phyloP scores from a whole-genome alignment of 2,113 vertebrate species.

The Ailuropoda melanoleuca region DNA sequence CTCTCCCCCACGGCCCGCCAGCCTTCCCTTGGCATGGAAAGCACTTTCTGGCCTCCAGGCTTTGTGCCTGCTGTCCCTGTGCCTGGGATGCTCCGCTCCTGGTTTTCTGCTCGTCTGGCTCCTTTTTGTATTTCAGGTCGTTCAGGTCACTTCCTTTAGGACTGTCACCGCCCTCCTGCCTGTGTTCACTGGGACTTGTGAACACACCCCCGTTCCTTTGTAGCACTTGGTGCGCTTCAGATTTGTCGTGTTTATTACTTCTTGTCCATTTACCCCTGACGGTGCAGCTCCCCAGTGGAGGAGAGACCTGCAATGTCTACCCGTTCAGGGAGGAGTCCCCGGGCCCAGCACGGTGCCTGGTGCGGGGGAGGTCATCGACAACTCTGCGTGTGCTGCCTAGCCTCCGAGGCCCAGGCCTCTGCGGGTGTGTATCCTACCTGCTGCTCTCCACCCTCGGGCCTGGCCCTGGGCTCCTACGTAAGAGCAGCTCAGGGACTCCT shows the following conservation, averaged over 20 bases:
- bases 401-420: neutral
- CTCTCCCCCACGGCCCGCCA: fast-evolving
- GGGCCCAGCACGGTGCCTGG: fast-evolving
- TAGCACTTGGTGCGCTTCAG: fast-evolving
- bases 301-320: fast-evolving
- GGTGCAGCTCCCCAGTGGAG: neutral
- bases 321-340: neutral
- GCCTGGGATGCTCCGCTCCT: neutral
- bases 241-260: neutral
- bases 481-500: neutral
- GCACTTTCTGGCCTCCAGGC: neutral
- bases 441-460: neutral
- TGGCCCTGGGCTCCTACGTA: too few species aligned
- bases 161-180: neutral
- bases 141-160: neutral
- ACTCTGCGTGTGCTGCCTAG: fast-evolving
- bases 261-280: fast-evolving
- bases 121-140: too few species aligned
- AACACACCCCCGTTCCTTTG: fast-evolving
- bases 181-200: fast-evolving
- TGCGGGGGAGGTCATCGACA: fast-evolving
- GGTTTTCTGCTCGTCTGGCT: neutral
- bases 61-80: fast-evolving
- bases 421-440: fast-evolving
- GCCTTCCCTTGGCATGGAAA: neutral